Evolutionary conservation across 2,888 invertebrate genomes (phyloP), one percentile per base, ranked within the genome.

Genomic region (Nemoura dubitans): DNA sequence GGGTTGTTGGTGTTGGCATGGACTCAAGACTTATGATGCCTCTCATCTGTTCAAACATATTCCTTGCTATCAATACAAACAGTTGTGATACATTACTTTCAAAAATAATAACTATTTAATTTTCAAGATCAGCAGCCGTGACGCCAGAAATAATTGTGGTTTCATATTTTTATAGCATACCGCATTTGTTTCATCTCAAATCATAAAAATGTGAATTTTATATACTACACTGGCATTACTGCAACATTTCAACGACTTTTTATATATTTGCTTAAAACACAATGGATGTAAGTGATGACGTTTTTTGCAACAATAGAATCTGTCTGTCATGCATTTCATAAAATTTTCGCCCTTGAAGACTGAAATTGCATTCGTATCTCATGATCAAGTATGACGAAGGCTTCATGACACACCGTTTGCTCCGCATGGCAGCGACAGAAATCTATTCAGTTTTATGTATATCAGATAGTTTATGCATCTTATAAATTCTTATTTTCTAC

Each of bases 1-100:
- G 59, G 30, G 42, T 27, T 87, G 85, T 87, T 87, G 85, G 86
- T 87, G 83, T 87, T 87, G 87, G 87, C 87, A 77, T 0, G 1
- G 27, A 26, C 85, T 87, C 87, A 87, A 86, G 83, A 14, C 83
- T 36, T 43, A 83, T 83, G 42, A 83, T 42, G 27, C 25, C 16
- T 26, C 78, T 25, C 28, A 26, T 28, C 26, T 78, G 59, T 59
- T 21, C 1, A 59, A 59, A 59, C 59, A 59, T 59, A 59, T 59
- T 7, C 59, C 10, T 59, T 59, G 59, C 59, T 59, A 59, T 59
- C 59, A 59, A 59, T 59, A 59, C 10, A 21, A 59, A 59, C 59
- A 59, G 59, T 59, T 7, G 10, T 59, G 59, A 59, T 59, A 16
- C 59, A 59, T 21, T 7, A 7, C 59, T 59, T 59, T 3, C 21